These are phyloP conservation scores for Tarsius wallacei DNA, from an alignment of 2,797 vertebrate genomes.

Conservation along the genomic window DNA sequence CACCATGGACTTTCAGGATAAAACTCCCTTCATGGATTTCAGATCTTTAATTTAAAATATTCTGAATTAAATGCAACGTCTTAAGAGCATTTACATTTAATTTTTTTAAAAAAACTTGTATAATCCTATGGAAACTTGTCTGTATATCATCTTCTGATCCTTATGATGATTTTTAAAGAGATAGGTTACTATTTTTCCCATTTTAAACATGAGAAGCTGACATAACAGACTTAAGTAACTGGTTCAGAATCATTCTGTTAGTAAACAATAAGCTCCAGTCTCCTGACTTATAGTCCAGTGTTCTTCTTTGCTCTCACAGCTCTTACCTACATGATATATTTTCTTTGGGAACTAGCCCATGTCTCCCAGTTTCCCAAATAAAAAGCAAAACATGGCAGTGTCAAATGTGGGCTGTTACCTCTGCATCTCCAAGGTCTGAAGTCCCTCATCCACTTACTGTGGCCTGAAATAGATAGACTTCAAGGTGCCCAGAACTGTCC, in stretches of 20 bases:
- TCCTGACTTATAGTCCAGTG: neutral
- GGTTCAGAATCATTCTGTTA: neutral
- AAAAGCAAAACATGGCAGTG: neutral
- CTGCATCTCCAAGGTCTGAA: neutral
- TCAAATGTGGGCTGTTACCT: neutral
- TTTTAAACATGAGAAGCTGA: conserved; percentile 10
- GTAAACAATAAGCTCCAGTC: neutral
- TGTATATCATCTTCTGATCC: neutral
- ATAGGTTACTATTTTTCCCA: neutral
- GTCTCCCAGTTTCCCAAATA: neutral
- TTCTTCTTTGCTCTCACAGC: neutral
- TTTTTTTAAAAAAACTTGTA: neutral
- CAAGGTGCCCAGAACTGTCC: neutral
- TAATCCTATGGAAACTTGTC: neutral
- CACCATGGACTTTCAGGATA: neutral
- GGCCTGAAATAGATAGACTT: neutral
- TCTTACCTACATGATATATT: neutral
- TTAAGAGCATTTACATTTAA: neutral
- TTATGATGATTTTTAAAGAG: conserved; percentile 7
- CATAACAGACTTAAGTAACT: neutral
- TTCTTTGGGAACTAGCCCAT: neutral
- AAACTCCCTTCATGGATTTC: neutral
- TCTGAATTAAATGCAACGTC: conserved; percentile 28
- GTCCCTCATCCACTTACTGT: neutral
- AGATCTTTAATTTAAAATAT: conserved; percentile 52